Percentiles rank a stretch among this genome's conserved stretches.
phyloP scores from a whole-genome alignment of 2,797 vertebrate species.

The Neostethus bicornis region DNA sequence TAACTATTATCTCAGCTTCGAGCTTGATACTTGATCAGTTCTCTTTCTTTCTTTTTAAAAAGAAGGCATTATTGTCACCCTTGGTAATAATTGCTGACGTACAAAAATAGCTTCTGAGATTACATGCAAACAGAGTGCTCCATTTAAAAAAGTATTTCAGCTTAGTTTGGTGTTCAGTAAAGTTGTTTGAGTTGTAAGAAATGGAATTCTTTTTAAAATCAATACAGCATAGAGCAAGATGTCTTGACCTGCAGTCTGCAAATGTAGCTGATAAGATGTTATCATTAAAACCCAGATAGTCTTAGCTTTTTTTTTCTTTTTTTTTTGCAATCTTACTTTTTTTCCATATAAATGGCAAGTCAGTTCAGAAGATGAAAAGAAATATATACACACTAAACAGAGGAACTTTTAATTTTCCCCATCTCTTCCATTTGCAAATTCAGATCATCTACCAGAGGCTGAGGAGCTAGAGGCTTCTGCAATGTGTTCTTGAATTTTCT shows the following conservation, averaged over 20 bases:
- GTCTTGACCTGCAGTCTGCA: conserved; percentile 18
- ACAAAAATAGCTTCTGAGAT: conserved; percentile 25
- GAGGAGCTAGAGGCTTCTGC: too few relatives aligned
- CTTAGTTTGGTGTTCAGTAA: conserved; percentile 15
- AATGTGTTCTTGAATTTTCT: too few relatives aligned
- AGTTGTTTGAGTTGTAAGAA: conserved; percentile 8
- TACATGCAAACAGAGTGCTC: conserved; percentile 7
- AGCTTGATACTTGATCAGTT: conserved; percentile 52
- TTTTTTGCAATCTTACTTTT: too few relatives aligned
- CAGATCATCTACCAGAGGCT: too few relatives aligned
- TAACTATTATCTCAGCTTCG: conserved; percentile 43
- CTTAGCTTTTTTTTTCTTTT: conserved; percentile 17
- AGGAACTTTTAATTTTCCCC: too few relatives aligned
- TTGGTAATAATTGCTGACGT: conserved; percentile 47
- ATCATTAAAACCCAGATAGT: conserved; percentile 11
- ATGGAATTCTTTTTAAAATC: conserved; percentile 7
- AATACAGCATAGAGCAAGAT: conserved; percentile 10
- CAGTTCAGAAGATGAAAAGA: too few relatives aligned
- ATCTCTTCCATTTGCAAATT: neutral
- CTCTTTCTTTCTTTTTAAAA: conserved; percentile 31
- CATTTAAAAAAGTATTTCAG: conserved; percentile 5
- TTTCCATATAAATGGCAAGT: too few relatives aligned
- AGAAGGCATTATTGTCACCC: conserved; percentile 40
- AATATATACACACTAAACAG: too few relatives aligned
- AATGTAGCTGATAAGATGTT: conserved; percentile 32